Conservation (phyloP, 2,888 invertebrate species). For the Yponomeuta sedellus region DNA sequence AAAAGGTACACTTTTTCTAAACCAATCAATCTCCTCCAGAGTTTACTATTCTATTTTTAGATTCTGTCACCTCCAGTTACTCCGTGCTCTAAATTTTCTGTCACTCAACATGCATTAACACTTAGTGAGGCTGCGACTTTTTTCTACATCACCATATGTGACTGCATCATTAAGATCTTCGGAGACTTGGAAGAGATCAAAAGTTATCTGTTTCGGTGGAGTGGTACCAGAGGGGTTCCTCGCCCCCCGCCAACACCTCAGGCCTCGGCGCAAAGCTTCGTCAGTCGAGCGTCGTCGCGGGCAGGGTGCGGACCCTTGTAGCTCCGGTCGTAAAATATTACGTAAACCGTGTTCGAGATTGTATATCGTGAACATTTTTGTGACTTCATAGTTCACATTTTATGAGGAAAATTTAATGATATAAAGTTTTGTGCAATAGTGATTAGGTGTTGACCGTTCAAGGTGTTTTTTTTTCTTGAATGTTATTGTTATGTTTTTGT, state of each 20-base stretch:
- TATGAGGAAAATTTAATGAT: not conserved
- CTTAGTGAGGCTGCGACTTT: slow-evolving; percentile 49
- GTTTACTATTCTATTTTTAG: slow-evolving; percentile 50
- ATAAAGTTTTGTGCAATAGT: not conserved
- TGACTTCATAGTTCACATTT: not conserved
- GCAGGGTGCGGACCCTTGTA: slow-evolving; percentile 1
- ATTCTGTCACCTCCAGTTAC: slow-evolving; percentile 63
- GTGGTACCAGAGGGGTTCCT: slow-evolving; percentile 30
- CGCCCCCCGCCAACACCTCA: slow-evolving; percentile 38
- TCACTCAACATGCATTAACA: slow-evolving; percentile 74
- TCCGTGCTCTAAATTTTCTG: slow-evolving; percentile 55
- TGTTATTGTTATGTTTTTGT: not conserved
- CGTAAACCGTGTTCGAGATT: slow-evolving; percentile 4
- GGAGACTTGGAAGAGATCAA: slow-evolving; percentile 72
- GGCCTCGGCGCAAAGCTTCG: not conserved
- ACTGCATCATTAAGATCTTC: slow-evolving; percentile 73
- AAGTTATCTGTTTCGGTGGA: slow-evolving; percentile 69
- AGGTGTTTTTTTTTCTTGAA: not conserved
- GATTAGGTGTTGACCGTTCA: not conserved
- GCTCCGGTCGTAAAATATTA: slow-evolving; percentile 1
- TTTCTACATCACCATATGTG: slow-evolving; percentile 70
- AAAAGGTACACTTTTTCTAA: slow-evolving; percentile 16
- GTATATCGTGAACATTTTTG: not conserved
- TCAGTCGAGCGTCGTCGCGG: slow-evolving; percentile 14
- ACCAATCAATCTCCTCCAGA: slow-evolving; percentile 42